A percentile compares a stretch with the other conserved stretches of the same genome.
phyloP scores from a whole-genome alignment of 2,113 vertebrate species.

The Tachycineta bicolor region DNA sequence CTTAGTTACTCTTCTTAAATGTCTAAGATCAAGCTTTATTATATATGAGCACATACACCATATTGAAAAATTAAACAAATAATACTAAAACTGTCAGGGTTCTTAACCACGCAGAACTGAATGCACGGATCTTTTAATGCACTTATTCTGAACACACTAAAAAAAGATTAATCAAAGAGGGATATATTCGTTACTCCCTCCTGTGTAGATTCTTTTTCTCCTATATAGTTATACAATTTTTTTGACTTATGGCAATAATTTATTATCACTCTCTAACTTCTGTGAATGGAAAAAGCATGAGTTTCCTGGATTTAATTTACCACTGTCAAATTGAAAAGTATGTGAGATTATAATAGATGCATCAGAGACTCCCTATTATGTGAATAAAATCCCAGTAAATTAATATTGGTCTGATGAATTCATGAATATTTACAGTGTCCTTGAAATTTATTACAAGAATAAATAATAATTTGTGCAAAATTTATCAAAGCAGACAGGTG shows the following conservation, averaged over 20 bases:
- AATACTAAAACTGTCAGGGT: neutral
- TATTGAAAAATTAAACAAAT: neutral
- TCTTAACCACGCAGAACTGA: neutral
- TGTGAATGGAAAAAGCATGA: neutral
- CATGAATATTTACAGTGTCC: slow-evolving; percentile 29
- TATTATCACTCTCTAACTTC: neutral
- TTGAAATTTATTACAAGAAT: slow-evolving; percentile 39
- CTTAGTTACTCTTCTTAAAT: neutral
- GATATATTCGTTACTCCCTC: neutral
- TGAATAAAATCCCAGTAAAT: slow-evolving; percentile 10
- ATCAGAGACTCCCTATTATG: neutral
- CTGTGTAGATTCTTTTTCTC: neutral
- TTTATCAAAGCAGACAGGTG: slow-evolving; percentile 24
- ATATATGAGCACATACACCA: neutral
- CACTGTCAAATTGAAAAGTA: slow-evolving; percentile 12
- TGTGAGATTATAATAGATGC: slow-evolving; percentile 23
- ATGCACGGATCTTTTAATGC: neutral
- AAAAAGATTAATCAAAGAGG: neutral
- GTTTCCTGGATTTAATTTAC: slow-evolving; percentile 26
- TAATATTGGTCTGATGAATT: neutral
- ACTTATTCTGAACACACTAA: neutral
- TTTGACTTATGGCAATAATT: neutral
- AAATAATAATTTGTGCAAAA: slow-evolving; percentile 28
- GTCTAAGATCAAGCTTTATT: neutral
- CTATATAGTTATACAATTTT: neutral